Conservation (phyloP, 2,888 invertebrate genomes). For the Caenorhabditis wallacei region DNA sequence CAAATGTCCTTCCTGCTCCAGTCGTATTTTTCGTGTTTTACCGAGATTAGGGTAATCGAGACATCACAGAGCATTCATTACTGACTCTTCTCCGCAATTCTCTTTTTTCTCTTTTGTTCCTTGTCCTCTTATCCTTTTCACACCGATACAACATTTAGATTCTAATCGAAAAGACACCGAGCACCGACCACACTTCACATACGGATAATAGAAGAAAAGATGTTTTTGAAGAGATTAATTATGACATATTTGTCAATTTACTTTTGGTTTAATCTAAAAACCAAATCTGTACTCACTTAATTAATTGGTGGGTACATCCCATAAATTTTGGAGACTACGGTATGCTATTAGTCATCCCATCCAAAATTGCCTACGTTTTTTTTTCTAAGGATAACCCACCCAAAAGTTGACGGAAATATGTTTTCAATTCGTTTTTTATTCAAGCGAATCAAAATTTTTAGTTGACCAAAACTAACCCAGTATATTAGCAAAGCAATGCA, state of each 20-base stretch:
- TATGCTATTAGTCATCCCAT: neutral
- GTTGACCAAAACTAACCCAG: conserved; percentile 44
- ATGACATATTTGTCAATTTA: too few species aligned
- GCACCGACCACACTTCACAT: neutral
- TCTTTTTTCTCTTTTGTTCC: conserved; percentile 15
- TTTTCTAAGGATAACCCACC: conserved; percentile 6
- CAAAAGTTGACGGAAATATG: conserved; percentile 20
- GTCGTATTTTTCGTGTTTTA: conserved; percentile 45
- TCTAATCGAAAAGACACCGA: conserved; percentile 21
- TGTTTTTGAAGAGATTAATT: too few species aligned
- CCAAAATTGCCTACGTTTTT: conserved; percentile 31
- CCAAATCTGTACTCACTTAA: too few species aligned
- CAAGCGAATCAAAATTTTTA: conserved; percentile 52
- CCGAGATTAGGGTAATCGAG: conserved; percentile 59
- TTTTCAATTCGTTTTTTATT: conserved; percentile 41
- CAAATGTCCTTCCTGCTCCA: conserved; percentile 52
- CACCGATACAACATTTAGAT: conserved; percentile 26
- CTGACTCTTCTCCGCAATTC: conserved; percentile 19
- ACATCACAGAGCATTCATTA: conserved; percentile 43
- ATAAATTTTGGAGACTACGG: neutral
- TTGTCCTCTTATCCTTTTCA: conserved; percentile 10
- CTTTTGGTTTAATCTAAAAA: too few species aligned
- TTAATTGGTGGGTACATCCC: neutral
- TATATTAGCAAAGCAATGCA: conserved; percentile 29
- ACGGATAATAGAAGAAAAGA: neutral